Conservation (phyloP, 2,113 vertebrate species). For the Pogonocichla stellata region DNA sequence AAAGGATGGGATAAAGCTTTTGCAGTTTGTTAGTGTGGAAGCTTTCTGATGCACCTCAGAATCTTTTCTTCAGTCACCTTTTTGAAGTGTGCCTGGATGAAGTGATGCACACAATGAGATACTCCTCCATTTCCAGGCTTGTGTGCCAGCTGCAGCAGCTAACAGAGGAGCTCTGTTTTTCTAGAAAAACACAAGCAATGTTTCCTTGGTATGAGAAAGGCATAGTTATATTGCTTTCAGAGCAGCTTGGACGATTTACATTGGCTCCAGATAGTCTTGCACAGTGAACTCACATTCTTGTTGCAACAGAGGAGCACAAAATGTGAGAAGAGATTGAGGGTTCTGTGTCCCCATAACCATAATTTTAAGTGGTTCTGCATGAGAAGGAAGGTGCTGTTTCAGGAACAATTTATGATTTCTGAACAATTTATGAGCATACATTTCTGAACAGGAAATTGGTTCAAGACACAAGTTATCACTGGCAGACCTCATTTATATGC, state of each 20-base stretch:
- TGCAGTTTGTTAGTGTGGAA: not conserved
- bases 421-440: not conserved
- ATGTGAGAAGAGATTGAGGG: not conserved
- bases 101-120: not conserved
- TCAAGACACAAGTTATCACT: conserved; percentile 42
- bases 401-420: not conserved
- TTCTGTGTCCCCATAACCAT: not conserved
- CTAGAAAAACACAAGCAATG: not conserved
- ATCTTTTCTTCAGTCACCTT: not conserved
- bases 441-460: conserved; percentile 48
- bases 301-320: not conserved
- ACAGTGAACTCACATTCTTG: not conserved
- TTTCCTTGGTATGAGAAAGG: not conserved
- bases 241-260: not conserved
- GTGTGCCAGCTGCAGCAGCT: not conserved
- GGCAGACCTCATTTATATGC: conserved; percentile 17
- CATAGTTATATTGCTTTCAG: not conserved
- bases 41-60: not conserved
- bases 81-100: not conserved
- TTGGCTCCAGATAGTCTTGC: not conserved
- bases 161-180: not conserved
- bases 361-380: not conserved
- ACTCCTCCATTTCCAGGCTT: not conserved
- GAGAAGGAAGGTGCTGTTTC: not conserved
- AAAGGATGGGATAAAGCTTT: not conserved